Evolutionary conservation across 2,113 vertebrate species (phyloP), one percentile per base, ranked within the genome.

Genomic region (Neopipo cinnamomea): DNA sequence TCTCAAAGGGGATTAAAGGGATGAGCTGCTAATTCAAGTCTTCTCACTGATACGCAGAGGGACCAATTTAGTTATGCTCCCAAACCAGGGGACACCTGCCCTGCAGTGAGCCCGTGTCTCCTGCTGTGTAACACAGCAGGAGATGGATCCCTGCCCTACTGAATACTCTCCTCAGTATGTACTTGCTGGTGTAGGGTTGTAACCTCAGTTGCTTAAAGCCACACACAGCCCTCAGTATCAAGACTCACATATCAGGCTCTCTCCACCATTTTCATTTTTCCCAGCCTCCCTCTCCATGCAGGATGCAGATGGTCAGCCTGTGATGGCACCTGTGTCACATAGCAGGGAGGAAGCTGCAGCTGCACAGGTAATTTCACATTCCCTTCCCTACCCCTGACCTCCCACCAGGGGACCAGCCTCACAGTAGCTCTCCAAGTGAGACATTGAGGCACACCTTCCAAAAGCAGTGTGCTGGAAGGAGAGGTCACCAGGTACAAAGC

Each of bases 241-340:
- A 35, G 41, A 37, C 14, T 27, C 31, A 30, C 9, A 17, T 31
- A 31, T 14, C 31, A 55, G 22, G 42, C 41, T 53, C 4, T 6
- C 49, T 25, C 31, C 35, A 62, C 4, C 52, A 16, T 35, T 27
- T 42, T 35, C 78, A 67, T 52, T 25, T 75, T 75, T 82, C 47
- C 35, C 78, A 72, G 61, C 13, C 37, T 74, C 52, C 28, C 56
- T 70, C 20, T 33, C 62, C 0, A 0, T 24, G 30, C 53, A 65
- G 50, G 33, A 42, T 74, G 56, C 73, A 67, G 37, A 14, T 10
- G 44, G 31, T 10, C 65, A 78, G 23, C 27, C 68, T 55, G 30
- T 3, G 3, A 30, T 27, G 63, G 50, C 24, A 84, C 37, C 58
- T 39, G 6, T 12, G 19, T 14, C 18, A 3, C 0, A 5, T 0